Conservation (phyloP, 2,888 invertebrate genomes). For the Rutpela maculata region DNA sequence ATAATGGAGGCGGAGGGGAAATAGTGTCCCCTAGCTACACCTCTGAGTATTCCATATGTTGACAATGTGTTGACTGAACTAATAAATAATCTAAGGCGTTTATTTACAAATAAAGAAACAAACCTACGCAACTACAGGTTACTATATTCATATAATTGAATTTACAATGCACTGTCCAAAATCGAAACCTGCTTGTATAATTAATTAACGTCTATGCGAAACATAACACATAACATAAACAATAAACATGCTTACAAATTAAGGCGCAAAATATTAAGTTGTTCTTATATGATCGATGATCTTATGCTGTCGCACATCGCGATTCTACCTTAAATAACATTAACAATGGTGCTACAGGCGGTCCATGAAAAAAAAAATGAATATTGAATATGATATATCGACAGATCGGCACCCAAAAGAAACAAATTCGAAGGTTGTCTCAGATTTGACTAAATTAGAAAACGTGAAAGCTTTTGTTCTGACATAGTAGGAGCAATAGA, state of each 20-base stretch:
- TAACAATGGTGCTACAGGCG: background rate
- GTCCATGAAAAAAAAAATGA: background rate
- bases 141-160: background rate
- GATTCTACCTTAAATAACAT: background rate
- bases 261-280: background rate
- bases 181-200: background rate
- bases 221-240: too few species aligned
- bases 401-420: too few species aligned
- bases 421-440: too few species aligned
- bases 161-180: background rate
- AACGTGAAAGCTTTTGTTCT: too few species aligned
- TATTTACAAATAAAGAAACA: background rate
- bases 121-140: background rate
- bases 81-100: background rate
- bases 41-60: too few species aligned
- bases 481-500: too few species aligned
- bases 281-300: background rate
- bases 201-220: background rate
- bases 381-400: background rate
- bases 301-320: background rate
- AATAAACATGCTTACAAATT: background rate
- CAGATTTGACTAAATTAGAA: too few species aligned
- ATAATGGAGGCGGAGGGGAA: too few species aligned
- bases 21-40: too few species aligned
- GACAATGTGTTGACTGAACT: too few species aligned